phyloP scores from a whole-genome alignment of 2,113 vertebrate genomes.

The Pelusios castaneus region DNA sequence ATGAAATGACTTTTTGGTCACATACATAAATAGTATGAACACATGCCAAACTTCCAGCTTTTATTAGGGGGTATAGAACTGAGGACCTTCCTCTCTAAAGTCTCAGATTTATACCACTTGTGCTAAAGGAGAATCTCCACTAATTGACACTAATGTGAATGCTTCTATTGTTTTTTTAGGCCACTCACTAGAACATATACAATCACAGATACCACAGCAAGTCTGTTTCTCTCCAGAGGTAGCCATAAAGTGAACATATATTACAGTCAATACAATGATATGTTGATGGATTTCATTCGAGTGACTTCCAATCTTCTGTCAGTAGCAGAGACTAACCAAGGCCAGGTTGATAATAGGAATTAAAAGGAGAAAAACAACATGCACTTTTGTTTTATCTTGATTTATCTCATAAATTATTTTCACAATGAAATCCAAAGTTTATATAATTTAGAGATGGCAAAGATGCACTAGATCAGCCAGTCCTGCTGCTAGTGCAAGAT shows the following conservation, averaged over 20 bases:
- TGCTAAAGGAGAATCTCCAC: background rate
- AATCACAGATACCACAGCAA: background rate
- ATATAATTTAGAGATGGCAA: background rate
- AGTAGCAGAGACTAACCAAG: background rate
- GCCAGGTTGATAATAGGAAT: background rate
- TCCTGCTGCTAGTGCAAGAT: background rate
- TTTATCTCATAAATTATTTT: background rate
- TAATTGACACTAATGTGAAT: background rate
- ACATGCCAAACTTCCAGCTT: background rate
- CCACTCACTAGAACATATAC: background rate
- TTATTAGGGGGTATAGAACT: background rate
- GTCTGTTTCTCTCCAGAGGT: background rate
- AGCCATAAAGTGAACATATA: background rate
- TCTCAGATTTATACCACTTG: background rate
- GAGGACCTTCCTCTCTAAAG: background rate
- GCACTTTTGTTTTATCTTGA: background rate
- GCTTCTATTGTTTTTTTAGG: background rate
- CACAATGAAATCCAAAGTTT: background rate
- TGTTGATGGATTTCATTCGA: background rate
- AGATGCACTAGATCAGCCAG: accelerated
- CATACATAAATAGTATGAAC: background rate
- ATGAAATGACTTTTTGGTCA: background rate
- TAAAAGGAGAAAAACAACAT: background rate
- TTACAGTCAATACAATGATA: background rate
- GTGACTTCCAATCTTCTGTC: background rate